These are phyloP conservation scores for Sebastes matsubarae DNA, from an alignment of 2,797 vertebrate genomes.

Conservation along the genomic window DNA sequence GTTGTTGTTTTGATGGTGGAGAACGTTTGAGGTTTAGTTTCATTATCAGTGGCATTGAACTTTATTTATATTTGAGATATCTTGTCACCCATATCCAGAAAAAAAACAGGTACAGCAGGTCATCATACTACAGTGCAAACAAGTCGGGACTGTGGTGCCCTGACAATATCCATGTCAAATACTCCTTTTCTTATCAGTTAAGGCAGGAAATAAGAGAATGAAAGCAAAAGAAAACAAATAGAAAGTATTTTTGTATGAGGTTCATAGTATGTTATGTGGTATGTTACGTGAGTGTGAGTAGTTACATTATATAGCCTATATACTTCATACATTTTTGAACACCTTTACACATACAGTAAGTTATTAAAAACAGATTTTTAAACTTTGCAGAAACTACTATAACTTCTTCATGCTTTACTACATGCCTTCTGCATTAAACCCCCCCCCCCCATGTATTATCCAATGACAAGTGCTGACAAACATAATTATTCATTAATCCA, in stretches of 20 bases:
- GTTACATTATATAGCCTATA: not conserved
- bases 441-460: not conserved
- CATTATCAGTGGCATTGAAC: not conserved
- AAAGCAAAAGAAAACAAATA: not conserved
- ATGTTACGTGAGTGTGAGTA: not conserved
- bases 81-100: not conserved
- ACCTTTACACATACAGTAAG: not conserved
- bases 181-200: not conserved
- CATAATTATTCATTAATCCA: not conserved
- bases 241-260: not conserved
- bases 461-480: not conserved
- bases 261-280: not conserved
- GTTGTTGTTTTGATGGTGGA: not conserved
- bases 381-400: not conserved
- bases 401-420: not conserved
- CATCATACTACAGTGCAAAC: not conserved
- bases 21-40: not conserved
- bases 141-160: not conserved
- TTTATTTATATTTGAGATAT: not conserved
- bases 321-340: not conserved
- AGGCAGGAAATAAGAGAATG: not conserved
- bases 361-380: not conserved
- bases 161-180: not conserved
- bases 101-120: not conserved
- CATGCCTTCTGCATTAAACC: not conserved